Evolutionary conservation across 1,140 invertebrate species (phyloP), one percentile per base, ranked within the genome.

Genomic region (Polypedilum vanderplanki): DNA sequence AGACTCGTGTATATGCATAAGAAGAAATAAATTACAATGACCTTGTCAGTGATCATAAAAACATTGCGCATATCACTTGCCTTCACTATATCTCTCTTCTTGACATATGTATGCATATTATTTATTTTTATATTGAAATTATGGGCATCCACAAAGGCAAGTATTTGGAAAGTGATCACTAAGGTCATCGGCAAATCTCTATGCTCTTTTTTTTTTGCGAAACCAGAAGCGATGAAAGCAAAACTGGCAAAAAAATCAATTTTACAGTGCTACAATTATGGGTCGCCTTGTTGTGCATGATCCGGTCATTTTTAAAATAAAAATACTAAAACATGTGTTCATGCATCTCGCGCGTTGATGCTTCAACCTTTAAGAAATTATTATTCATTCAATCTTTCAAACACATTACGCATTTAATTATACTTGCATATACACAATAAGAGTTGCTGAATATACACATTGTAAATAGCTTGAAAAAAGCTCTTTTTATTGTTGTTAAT

Each of bases 31-130:
- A 57, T 57, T 57, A 57, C n/a, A n/a, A 57, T 57, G 46, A 57
- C 46, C 46, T 57, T 57, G 46, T 57, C 46, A 57, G n/a, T n/a
- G 46, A 57, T 57, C 46, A 57, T 57, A 57, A 57, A 33, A 57
- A 57, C 46, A 57, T 57, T 12, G 12, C n/a, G 10, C 46, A 57
- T 57, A 57, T 57, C 46, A 57, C n/a, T 57, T n/a, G 46, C 46
- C 46, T 57, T 57, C 46, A 57, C 10, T 57, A 57, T 57, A n/a
- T n/a, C 46, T 57, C 3, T 15, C n/a, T 15, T 57, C n/a, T 57
- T 57, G 46, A 57, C 46, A 57, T 57, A 57, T 57, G 12, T 12
- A n/a, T 57, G 10, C 12, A 57, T 57, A 57, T 57, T 57, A 57
- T 57, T n/a, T 57, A n/a, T 57, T n/a, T 57, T 57, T 57, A 15